Conservation (phyloP, 2,888 invertebrate genomes). For the Platyscelio sp. region DNA sequence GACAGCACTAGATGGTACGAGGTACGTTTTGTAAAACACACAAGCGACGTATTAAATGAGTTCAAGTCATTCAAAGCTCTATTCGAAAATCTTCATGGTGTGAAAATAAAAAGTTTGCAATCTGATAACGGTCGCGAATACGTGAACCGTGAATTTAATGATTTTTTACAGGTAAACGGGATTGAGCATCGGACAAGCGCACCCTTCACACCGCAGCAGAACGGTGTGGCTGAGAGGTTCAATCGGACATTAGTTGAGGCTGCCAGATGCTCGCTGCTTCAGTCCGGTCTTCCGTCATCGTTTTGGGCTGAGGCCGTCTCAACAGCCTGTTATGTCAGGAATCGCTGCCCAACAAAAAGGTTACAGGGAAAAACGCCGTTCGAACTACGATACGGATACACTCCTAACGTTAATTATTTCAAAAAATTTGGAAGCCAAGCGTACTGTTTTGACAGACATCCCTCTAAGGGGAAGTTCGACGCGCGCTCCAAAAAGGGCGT, state of each 20-base stretch:
- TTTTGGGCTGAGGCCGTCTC: conserved; percentile 28
- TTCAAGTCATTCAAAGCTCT: conserved; percentile 46
- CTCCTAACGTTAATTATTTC: conserved; percentile 35
- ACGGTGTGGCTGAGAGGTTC: conserved; percentile 76
- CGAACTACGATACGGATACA: conserved; percentile 70
- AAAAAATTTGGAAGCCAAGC: neutral
- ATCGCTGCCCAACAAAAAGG: neutral
- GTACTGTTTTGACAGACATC: neutral
- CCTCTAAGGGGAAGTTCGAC: neutral
- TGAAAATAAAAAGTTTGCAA: conserved; percentile 59
- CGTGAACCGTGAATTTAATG: conserved; percentile 69
- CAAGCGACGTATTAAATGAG: neutral
- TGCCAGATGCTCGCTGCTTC: neutral
- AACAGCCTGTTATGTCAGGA: neutral
- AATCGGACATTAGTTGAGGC: conserved; percentile 75
- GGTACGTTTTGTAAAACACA: conserved; percentile 67
- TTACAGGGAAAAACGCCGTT: conserved; percentile 52
- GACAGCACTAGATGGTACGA: conserved; percentile 71
- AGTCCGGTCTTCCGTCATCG: neutral
- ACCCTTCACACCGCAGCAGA: conserved; percentile 75
- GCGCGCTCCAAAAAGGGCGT: neutral
- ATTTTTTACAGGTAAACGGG: conserved; percentile 72
- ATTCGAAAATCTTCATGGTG: neutral
- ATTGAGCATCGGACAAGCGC: conserved; percentile 67
- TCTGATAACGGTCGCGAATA: conserved; percentile 53